phyloP scores from a whole-genome alignment of 1,140 invertebrate genomes.

The Trachymyrmex cornetzi region DNA sequence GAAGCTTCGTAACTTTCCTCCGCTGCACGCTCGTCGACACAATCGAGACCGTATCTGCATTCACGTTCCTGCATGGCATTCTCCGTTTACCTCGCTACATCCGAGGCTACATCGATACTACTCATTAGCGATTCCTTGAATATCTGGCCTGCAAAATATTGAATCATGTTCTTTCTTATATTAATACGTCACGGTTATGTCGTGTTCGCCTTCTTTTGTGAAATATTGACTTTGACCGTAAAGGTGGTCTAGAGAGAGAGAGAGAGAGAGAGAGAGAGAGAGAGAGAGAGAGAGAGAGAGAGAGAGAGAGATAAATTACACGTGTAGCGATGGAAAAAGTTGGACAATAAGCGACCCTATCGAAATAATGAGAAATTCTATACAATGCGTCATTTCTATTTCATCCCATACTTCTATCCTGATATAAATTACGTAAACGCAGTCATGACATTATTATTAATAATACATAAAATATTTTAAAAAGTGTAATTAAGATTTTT shows the following conservation, averaged over 20 bases:
- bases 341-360: background rate
- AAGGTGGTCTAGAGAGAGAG: background rate
- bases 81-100: background rate
- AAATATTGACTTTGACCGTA: constrained; percentile 13
- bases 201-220: background rate
- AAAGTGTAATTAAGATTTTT: background rate
- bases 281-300: constrained; percentile 1
- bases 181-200: background rate
- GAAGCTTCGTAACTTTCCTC: constrained; percentile 27
- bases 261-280: constrained; percentile 12
- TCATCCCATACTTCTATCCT: background rate
- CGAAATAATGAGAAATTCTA: constrained; percentile 11
- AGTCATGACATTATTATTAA: background rate
- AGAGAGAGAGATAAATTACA: constrained; percentile 36
- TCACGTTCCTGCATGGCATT: constrained; percentile 9
- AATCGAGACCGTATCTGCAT: constrained; percentile 56
- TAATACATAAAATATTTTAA: background rate
- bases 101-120: background rate
- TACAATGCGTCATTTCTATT: background rate
- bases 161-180: constrained; percentile 2
- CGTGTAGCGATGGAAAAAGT: background rate
- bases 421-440: background rate
- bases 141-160: constrained; percentile 44
- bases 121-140: constrained; percentile 23
- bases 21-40: constrained; percentile 15